phyloP scores from a whole-genome alignment of 2,797 vertebrate species.

The Lutjanus argentimaculatus region DNA sequence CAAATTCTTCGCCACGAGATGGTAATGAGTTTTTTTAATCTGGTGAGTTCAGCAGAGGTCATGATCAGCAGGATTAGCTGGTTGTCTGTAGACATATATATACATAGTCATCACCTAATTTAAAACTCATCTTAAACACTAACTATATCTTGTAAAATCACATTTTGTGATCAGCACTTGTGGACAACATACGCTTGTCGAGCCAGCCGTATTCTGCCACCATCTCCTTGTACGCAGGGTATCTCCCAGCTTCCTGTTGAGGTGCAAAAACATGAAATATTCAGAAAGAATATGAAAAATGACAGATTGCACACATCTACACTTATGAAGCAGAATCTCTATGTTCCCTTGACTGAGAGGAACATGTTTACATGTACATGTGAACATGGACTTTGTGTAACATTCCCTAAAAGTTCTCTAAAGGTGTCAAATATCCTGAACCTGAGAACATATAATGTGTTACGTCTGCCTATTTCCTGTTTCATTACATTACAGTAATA shows the following conservation, averaged over 20 bases:
- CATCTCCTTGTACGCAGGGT: conserved; percentile 99
- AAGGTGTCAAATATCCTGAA: too few relatives aligned
- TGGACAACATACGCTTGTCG: conserved; percentile 88
- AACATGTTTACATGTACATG: too few relatives aligned
- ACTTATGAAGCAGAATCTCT: not conserved
- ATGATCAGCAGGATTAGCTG: too few relatives aligned
- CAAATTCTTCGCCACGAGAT: too few relatives aligned
- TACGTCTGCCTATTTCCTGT: too few relatives aligned
- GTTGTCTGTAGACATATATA: too few relatives aligned
- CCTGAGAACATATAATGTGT: too few relatives aligned
- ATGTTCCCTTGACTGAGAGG: not conserved
- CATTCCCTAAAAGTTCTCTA: too few relatives aligned
- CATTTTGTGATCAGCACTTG: not conserved
- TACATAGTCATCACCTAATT: not conserved
- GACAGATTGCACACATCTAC: not conserved
- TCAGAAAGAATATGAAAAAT: conserved; percentile 20
- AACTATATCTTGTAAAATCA: not conserved
- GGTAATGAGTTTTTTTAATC: too few relatives aligned
- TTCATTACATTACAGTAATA: too few relatives aligned
- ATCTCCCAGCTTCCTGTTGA: conserved; percentile 94
- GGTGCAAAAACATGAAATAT: conserved; percentile 7
- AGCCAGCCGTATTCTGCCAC: conserved; percentile 99
- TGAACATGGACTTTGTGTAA: too few relatives aligned
- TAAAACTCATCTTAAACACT: not conserved
- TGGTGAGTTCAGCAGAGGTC: too few relatives aligned